Base-by-base conservation (phyloP, 2,797 vertebrate genomes). In the Prionace glauca region DNA sequence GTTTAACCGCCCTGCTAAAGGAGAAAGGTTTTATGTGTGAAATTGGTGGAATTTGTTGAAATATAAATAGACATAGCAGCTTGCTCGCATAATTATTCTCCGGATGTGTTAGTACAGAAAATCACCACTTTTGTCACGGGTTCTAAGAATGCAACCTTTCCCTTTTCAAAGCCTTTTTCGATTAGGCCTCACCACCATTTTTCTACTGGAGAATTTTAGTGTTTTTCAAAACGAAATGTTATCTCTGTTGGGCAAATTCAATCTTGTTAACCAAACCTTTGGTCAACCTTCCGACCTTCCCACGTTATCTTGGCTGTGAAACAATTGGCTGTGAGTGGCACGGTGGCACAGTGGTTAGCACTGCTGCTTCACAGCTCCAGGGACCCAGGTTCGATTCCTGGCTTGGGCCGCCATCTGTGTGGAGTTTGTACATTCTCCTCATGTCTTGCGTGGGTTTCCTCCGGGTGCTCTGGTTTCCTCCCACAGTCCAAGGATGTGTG, bases 1-100 rank as follows among this genome's bases (percentile, higher is more conserved):
- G 71, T 77, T 36, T 95, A 77, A 50, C 71, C 12, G 29, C 41
- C 24, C 71, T 50, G 93, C 26, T 77, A 24, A 95, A 77, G 72
- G 93, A 36, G 9, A 18, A 69, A 22, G 90, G 71, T 77, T 74
- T 65, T 60, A 71, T 94, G 69, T 95, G 93, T 56, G 69, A 95
- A 95, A 95, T 16, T 14, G 45, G 71, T 95, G 93, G 41, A 95
- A 95, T 74, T 74, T 74, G 32, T 95, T 77, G 36, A 77, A 95
- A 77, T 60, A 95, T 95, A 95, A 95, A 95, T 95, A 95, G 93
- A 95, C 10, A 26, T 50, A 77, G 20, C 93, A 95, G 71, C 93
- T 74, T 95, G 93, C 72, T 95, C 29, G 26, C 29, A 50, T 56
- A 56, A 95, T 29, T 95, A 8, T 77, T 77, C 71, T 77, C 93